Conservation (phyloP, 2,797 vertebrate species). For the Lindbergichthys nudifrons region DNA sequence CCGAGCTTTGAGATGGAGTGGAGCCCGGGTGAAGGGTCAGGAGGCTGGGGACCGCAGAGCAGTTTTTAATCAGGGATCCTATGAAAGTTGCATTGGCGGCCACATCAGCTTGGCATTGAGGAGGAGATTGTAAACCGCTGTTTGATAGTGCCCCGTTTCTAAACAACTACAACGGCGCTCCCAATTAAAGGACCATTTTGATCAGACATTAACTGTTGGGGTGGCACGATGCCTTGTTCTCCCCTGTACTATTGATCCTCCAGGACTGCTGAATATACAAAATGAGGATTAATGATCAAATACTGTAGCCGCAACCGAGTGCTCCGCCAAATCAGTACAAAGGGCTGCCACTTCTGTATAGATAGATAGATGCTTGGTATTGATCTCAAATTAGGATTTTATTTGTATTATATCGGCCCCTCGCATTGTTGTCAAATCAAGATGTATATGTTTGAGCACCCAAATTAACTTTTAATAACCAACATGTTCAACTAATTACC, state of each 20-base stretch:
- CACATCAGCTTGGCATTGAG: constrained; percentile 74
- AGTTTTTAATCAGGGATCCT: constrained; percentile 97
- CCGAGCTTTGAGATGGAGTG: constrained; percentile 92
- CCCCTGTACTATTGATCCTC: constrained; percentile 78
- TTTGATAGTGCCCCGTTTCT: constrained; percentile 82
- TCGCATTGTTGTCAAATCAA: not conserved
- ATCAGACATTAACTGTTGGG: constrained; percentile 78
- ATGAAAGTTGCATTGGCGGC: constrained; percentile 84
- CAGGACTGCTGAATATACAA: constrained; percentile 75
- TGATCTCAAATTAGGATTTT: too few species aligned
- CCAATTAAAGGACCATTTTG: constrained; percentile 87
- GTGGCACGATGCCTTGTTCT: constrained; percentile 75
- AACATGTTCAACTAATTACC: not conserved
- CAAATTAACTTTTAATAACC: not conserved
- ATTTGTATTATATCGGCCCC: not conserved
- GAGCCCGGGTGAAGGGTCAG: constrained; percentile 91
- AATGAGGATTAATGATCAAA: constrained; percentile 73
- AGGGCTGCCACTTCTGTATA: not conserved
- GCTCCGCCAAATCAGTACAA: not conserved
- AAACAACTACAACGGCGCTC: constrained; percentile 68
- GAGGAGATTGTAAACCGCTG: constrained; percentile 85
- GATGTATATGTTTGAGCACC: not conserved
- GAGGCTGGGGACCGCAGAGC: constrained; percentile 94
- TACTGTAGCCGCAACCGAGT: constrained; percentile 52
- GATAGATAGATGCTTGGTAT: too few species aligned